These are phyloP conservation scores for Tromatobia lineatoria DNA, from an alignment of 2,888 invertebrate species.

Conservation along the genomic window DNA sequence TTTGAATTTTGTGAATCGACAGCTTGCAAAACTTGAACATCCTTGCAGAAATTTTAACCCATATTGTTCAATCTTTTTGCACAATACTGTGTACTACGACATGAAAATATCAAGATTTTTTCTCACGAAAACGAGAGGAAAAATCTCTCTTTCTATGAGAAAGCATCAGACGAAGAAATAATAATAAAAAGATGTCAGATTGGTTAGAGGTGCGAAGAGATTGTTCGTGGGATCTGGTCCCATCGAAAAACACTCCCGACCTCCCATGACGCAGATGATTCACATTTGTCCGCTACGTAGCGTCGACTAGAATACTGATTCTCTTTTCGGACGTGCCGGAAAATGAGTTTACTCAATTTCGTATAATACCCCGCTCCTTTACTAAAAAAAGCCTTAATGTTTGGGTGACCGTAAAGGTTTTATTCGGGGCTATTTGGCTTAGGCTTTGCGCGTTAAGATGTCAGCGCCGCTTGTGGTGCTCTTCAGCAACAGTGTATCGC, in stretches of 20 bases:
- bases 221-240: background rate
- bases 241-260: constrained; percentile 1
- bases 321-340: background rate
- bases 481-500: no score
- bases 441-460: no score
- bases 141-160: no score
- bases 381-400: background rate
- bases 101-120: no score
- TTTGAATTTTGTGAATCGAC: no score
- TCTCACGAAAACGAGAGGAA: no score
- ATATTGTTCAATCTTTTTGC: no score
- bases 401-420: background rate
- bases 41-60: no score
- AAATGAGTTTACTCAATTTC: constrained; percentile 11
- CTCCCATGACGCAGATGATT: background rate
- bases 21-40: no score
- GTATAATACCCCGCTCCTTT: no score
- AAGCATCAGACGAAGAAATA: background rate
- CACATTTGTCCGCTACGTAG: background rate
- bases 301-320: background rate
- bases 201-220: constrained; percentile 5
- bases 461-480: no score
- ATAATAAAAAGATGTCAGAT: background rate
- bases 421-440: background rate
- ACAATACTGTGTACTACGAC: no score